Conservation (phyloP, 2,797 vertebrate genomes). For the Parambassis ranga region DNA sequence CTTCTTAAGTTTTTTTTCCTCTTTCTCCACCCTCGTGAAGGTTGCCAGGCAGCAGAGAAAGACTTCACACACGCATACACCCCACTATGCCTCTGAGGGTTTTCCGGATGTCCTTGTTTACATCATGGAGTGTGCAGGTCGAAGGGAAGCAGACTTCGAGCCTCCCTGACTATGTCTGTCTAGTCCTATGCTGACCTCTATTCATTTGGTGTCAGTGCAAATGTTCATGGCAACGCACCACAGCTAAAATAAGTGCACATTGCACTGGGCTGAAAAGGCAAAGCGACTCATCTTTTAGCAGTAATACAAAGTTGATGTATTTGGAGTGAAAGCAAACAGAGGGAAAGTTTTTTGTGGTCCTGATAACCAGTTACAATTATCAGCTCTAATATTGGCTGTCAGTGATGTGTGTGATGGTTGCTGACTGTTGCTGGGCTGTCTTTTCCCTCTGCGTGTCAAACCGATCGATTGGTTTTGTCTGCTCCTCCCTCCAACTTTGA, state of each 20-base stretch:
- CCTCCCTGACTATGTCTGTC: conserved; percentile 53
- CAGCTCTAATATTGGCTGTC: conserved; percentile 21
- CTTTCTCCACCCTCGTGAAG: conserved; percentile 64
- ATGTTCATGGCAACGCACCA: conserved; percentile 8
- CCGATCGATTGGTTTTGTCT: conserved; percentile 73
- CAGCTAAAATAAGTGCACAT: background rate
- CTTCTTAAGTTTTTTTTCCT: conserved; percentile 19
- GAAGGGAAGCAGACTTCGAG: conserved; percentile 59
- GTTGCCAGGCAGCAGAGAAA: conserved; percentile 80
- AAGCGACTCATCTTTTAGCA: background rate
- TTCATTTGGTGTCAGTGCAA: conserved; percentile 51
- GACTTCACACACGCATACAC: conserved; percentile 75
- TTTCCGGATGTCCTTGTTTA: conserved; percentile 82
- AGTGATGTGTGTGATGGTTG: conserved; percentile 34
- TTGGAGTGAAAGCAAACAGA: background rate
- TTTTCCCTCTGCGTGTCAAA: conserved; percentile 68
- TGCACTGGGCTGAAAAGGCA: no score
- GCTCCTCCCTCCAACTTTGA: conserved; percentile 76
- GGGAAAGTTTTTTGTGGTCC: background rate
- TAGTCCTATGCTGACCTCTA: conserved; percentile 52
- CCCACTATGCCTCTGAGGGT: conserved; percentile 75
- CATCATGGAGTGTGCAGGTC: conserved; percentile 74
- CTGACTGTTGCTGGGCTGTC: conserved; percentile 45
- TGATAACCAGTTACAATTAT: conserved; percentile 9
- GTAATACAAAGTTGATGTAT: background rate